Percentiles rank a stretch among this genome's conserved stretches.
Conservation (phyloP, 1,140 invertebrate genomes). For the Ceratina japonica region DNA sequence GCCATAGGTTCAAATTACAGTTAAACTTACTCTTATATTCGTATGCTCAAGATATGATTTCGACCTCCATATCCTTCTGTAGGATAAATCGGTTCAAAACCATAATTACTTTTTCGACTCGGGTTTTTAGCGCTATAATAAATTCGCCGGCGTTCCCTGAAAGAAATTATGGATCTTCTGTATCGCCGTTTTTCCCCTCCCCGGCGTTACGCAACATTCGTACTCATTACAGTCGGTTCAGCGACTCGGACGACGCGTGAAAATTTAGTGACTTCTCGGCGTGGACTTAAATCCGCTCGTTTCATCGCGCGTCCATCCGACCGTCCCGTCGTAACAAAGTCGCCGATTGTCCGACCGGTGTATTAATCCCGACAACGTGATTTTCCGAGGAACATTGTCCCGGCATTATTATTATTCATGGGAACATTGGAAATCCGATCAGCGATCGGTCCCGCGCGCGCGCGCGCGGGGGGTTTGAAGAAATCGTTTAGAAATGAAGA, state of each 20-base stretch:
- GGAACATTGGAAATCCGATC: background rate
- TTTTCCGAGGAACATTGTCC: background rate
- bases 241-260: conserved; percentile 20
- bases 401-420: too few relatives aligned
- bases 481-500: background rate
- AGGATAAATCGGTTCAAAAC: too few relatives aligned
- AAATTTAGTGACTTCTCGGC: conserved; percentile 42
- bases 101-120: too few relatives aligned
- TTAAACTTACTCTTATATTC: too few relatives aligned
- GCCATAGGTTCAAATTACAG: too few relatives aligned
- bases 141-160: conserved; percentile 12
- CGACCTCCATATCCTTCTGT: too few relatives aligned
- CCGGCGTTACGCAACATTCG: conserved; percentile 48
- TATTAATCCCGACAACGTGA: background rate
- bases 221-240: conserved; percentile 54
- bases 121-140: conserved; percentile 23
- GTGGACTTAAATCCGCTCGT: background rate
- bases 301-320: conserved; percentile 9
- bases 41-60: too few relatives aligned
- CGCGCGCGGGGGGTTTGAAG: background rate
- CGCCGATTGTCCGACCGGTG: background rate
- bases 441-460: background rate
- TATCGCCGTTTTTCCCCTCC: conserved; percentile 30
- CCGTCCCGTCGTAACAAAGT: conserved; percentile 26
- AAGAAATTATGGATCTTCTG: conserved; percentile 46